Evolutionary conservation across 2,113 vertebrate species (phyloP).

Genomic region (Balaeniceps rex): DNA sequence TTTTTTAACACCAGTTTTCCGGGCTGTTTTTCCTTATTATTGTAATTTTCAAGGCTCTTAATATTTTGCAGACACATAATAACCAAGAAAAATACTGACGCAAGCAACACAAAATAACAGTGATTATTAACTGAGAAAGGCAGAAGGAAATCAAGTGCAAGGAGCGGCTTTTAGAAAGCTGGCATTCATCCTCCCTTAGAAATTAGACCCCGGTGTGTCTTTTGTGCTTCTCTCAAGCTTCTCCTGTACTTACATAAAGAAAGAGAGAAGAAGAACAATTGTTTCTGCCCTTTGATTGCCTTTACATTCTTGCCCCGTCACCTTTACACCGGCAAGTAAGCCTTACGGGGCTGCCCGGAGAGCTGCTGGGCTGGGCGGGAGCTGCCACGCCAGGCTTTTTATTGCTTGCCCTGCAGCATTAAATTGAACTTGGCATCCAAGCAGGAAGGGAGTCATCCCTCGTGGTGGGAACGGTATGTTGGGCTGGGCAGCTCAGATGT

Average conservation of each 20-base stretch:
- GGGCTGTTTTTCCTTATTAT: background rate
- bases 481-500: background rate
- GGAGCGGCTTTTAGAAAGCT: background rate
- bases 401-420: background rate
- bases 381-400: background rate
- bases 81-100: background rate
- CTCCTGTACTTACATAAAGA: background rate
- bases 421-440: background rate
- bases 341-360: background rate
- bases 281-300: background rate
- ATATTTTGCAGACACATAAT: slow-evolving; percentile 21
- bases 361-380: background rate
- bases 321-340: background rate
- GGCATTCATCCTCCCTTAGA: background rate
- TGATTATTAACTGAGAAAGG: slow-evolving; percentile 3
- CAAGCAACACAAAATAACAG: background rate
- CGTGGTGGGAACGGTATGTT: background rate
- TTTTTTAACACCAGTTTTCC: background rate
- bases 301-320: background rate
- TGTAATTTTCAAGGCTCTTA: slow-evolving; percentile 6
- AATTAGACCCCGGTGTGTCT: background rate
- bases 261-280: background rate
- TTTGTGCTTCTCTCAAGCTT: background rate
- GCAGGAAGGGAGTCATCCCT: slow-evolving; percentile 43
- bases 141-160: slow-evolving; percentile 2